phyloP scores from a whole-genome alignment of 2,888 invertebrate species.

The Phortica magna region DNA sequence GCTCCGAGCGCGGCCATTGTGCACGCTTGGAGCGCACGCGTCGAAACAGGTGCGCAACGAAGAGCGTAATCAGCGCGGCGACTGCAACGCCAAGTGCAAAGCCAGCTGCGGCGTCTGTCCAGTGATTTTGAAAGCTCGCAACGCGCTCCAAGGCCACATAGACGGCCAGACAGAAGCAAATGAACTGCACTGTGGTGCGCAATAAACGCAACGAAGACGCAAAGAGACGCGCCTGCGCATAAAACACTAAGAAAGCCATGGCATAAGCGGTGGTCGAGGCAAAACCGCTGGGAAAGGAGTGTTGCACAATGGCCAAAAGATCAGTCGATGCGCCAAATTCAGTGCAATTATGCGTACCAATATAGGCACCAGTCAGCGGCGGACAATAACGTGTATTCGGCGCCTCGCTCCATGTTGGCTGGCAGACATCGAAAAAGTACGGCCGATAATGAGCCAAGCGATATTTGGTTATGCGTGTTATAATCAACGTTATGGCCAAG shows the following conservation, averaged over 20 bases:
- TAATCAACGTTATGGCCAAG: constrained; percentile 60
- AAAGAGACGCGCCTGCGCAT: constrained; percentile 65
- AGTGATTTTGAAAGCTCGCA: constrained; percentile 62
- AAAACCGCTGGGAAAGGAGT: constrained; percentile 69
- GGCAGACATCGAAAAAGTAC: constrained; percentile 68
- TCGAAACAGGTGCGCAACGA: constrained; percentile 60
- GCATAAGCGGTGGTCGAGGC: constrained; percentile 61
- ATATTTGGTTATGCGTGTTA: constrained; percentile 52
- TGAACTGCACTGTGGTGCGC: constrained; percentile 60
- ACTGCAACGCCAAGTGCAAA: constrained; percentile 52
- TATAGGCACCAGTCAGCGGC: constrained; percentile 44
- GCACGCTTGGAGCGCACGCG: constrained; percentile 60
- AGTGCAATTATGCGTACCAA: constrained; percentile 60
- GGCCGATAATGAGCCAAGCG: constrained; percentile 66
- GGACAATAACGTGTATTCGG: constrained; percentile 41
- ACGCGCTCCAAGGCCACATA: constrained; percentile 64
- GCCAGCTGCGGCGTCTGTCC: constrained; percentile 62
- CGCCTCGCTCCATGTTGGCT: constrained; percentile 60
- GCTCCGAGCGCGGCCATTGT: constrained; percentile 63
- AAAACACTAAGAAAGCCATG: constrained; percentile 66
- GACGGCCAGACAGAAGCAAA: constrained; percentile 48
- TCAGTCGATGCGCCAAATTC: constrained; percentile 62
- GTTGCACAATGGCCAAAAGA: constrained; percentile 59
- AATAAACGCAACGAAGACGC: constrained; percentile 58
- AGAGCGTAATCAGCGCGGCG: constrained; percentile 57